Conservation (phyloP, 2,113 vertebrate species). For the Perccottus glenii region DNA sequence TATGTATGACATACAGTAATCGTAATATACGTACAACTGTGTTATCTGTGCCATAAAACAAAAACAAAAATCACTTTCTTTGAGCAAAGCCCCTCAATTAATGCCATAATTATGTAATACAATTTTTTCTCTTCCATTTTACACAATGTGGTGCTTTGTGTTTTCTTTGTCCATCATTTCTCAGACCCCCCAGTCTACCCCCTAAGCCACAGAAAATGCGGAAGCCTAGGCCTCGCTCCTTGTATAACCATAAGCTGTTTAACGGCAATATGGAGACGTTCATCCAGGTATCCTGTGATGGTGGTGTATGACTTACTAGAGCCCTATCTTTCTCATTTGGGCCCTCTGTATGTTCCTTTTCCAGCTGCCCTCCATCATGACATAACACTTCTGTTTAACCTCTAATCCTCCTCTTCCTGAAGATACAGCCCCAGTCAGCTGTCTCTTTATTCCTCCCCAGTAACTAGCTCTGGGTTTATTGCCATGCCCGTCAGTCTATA, state of each 20-base stretch:
- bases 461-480: constrained; percentile 34
- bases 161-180: constrained; percentile 75
- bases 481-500: constrained; percentile 21
- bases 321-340: constrained; percentile 57
- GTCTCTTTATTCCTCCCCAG: constrained; percentile 47
- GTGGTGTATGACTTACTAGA: constrained; percentile 79
- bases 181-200: constrained; percentile 97
- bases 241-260: constrained; percentile 99
- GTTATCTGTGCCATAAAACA: too few species aligned
- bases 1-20: too few species aligned
- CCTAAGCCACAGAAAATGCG: constrained; percentile 99
- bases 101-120: neutral
- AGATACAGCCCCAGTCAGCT: constrained; percentile 42
- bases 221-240: constrained; percentile 98
- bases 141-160: constrained; percentile 74
- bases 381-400: constrained; percentile 68
- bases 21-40: too few species aligned
- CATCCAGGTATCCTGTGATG: constrained; percentile 92
- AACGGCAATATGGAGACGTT: constrained; percentile 99
- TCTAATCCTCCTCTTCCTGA: constrained; percentile 57
- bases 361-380: constrained; percentile 56
- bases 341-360: constrained; percentile 55
- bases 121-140: constrained; percentile 30
- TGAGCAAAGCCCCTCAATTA: too few species aligned
- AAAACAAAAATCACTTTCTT: too few species aligned